These are phyloP conservation scores for Stegostoma tigrinum DNA, from an alignment of 2,113 vertebrate genomes.

Conservation along the genomic window DNA sequence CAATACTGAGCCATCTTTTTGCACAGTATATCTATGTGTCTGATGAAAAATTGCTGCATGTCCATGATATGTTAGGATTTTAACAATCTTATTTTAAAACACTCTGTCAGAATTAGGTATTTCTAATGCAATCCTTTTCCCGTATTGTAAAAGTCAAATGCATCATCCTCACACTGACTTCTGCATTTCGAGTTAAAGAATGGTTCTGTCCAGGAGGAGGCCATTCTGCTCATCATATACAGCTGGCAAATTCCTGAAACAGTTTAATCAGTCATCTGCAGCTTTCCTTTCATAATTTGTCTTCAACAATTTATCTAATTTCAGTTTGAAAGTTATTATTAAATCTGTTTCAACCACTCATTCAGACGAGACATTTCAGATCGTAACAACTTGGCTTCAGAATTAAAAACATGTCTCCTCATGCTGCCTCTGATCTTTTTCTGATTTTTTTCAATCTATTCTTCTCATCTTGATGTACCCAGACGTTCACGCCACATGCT, in stretches of 20 bases:
- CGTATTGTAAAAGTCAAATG: background rate
- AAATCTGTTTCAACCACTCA: background rate
- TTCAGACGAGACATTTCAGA: background rate
- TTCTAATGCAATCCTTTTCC: background rate
- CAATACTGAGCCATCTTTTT: background rate
- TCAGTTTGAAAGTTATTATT: background rate
- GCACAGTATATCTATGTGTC: background rate
- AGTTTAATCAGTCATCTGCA: background rate
- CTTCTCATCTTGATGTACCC: too few species aligned
- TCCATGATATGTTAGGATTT: background rate
- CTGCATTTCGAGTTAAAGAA: background rate
- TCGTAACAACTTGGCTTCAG: background rate
- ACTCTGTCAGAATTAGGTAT: background rate
- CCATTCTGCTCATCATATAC: background rate
- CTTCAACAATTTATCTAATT: background rate
- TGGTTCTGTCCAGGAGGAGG: background rate
- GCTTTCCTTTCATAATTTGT: background rate
- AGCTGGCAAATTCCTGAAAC: background rate
- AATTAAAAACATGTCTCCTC: background rate
- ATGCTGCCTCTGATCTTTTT: background rate
- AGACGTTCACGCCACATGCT: too few species aligned
- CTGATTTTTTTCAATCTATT: background rate
- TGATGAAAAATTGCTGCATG: background rate
- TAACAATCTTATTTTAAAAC: background rate
- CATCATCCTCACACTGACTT: background rate